These are phyloP conservation scores for Amphipoea lucens DNA, from an alignment of 2,888 invertebrate genomes.

Conservation along the genomic window DNA sequence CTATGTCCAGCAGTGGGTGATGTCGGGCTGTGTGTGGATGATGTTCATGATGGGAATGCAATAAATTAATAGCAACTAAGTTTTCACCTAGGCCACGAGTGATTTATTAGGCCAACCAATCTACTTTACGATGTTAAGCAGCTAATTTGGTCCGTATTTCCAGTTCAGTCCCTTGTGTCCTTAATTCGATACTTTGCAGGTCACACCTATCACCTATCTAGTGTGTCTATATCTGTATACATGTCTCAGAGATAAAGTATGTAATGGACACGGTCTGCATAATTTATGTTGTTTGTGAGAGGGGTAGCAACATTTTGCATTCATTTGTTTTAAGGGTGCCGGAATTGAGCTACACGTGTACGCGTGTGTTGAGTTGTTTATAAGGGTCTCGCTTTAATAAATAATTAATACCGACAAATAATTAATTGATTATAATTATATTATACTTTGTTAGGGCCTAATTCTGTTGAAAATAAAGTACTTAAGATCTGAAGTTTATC, in stretches of 20 bases:
- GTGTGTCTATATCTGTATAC: conserved; percentile 29
- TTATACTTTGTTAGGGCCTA: background rate
- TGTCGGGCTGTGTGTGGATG: background rate
- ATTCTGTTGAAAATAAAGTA: background rate
- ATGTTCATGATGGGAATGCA: background rate
- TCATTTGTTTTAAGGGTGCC: conserved; percentile 72
- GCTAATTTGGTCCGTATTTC: conserved; percentile 5
- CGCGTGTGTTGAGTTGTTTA: conserved; percentile 30
- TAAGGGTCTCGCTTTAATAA: background rate
- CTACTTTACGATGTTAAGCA: background rate
- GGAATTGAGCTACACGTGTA: conserved; percentile 57
- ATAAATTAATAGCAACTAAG: background rate
- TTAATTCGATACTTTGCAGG: conserved; percentile 22
- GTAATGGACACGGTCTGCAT: conserved; percentile 79
- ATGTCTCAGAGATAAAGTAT: conserved; percentile 75
- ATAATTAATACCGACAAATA: background rate
- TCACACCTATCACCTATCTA: conserved; percentile 25
- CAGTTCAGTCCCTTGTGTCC: conserved; percentile 8
- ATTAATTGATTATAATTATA: background rate
- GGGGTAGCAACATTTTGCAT: conserved; percentile 76
- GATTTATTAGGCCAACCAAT: background rate
- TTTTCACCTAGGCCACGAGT: background rate
- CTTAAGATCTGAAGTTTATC: background rate
- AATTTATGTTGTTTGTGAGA: conserved; percentile 79
- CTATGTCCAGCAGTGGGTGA: background rate